Base-by-base conservation (phyloP, 1,140 invertebrate species). In the Listronotus oregonensis region DNA sequence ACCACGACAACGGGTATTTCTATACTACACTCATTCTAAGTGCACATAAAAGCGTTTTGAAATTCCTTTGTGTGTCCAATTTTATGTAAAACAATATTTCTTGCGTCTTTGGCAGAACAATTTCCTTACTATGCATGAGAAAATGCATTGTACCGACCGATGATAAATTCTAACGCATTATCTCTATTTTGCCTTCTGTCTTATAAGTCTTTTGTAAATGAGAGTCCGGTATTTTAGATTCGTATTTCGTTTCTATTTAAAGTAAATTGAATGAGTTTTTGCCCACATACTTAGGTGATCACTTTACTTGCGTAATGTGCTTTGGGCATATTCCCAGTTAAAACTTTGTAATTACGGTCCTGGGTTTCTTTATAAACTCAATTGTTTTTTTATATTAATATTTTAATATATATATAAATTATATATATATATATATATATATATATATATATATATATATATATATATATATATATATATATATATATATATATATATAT, bases 101-200 rank as follows among this genome's bases (percentile, higher is more conserved):
- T 42, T 51, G 18, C 49, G 8, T 61, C 59, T 43, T 61, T 61
- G 50, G 50, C 59, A 52, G 59, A 50, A 50, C 47, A 52, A 52
- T 61, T 61, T 61, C 59, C 49, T 40, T 32, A 18, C 39, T 51
- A 43, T 51, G 59, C 50, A 61, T 61, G 60, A 63, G 60, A 63
- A 63, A 63, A 63, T 55, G 60, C 60, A 63, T 63, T 63, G 60
- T 63, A 54, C 12, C 46, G 32, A 14, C 14, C 32, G n/a, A 44
- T 60, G 58, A 60, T 60, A 60, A 60, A 60, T 60, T 50, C 27
- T 40, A 50, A 42, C 32, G 43, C 58, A 60, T 51, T 60, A 60
- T 60, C 58, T 49, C 46, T 60, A 60, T 60, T 60, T 60, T 60
- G 31, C 34, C 34, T 52, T 32, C 27, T 50, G 47, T 60, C 58